Evolutionary conservation across 2,888 invertebrate species (phyloP).

Genomic region (Camptogramma bilineatum): DNA sequence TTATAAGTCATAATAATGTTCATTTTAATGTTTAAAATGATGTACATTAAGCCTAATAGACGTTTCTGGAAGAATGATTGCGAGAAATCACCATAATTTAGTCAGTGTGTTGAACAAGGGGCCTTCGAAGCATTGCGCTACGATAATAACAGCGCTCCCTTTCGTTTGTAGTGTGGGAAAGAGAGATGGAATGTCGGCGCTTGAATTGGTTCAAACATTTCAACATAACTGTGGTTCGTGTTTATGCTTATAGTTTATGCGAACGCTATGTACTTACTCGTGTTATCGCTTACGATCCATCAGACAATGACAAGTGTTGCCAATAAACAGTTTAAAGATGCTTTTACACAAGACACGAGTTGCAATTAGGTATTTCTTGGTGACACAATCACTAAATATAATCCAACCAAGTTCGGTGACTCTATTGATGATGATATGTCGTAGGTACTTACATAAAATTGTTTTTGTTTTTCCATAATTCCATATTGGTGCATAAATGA

Average conservation of each 20-base stretch:
- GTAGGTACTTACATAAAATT: no score
- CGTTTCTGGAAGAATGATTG: slow-evolving; percentile 32
- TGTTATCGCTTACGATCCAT: slow-evolving; percentile 50
- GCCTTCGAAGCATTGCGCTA: slow-evolving; percentile 29
- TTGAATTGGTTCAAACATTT: slow-evolving; percentile 33
- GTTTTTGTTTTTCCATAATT: no score
- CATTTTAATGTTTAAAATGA: slow-evolving; percentile 3
- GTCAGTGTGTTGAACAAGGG: slow-evolving; percentile 30
- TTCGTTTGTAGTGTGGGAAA: slow-evolving; percentile 23
- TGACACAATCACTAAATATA: not conserved
- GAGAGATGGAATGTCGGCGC: slow-evolving; percentile 21
- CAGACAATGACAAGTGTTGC: slow-evolving; percentile 46
- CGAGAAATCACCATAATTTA: slow-evolving; percentile 32
- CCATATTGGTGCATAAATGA: no score
- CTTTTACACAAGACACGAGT: not conserved
- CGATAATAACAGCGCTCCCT: slow-evolving; percentile 31
- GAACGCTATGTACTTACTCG: slow-evolving; percentile 20
- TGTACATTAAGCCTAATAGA: slow-evolving; percentile 20
- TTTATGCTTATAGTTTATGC: slow-evolving; percentile 42
- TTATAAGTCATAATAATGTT: not conserved
- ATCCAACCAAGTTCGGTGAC: not conserved
- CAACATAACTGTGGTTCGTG: slow-evolving; percentile 46
- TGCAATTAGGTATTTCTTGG: not conserved
- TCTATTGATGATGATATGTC: no score
- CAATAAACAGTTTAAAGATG: slow-evolving; percentile 30